Evolutionary conservation across 2,888 invertebrate species (phyloP), one percentile per base, ranked within the genome.

Genomic region (Synanthedon tipuliformis): DNA sequence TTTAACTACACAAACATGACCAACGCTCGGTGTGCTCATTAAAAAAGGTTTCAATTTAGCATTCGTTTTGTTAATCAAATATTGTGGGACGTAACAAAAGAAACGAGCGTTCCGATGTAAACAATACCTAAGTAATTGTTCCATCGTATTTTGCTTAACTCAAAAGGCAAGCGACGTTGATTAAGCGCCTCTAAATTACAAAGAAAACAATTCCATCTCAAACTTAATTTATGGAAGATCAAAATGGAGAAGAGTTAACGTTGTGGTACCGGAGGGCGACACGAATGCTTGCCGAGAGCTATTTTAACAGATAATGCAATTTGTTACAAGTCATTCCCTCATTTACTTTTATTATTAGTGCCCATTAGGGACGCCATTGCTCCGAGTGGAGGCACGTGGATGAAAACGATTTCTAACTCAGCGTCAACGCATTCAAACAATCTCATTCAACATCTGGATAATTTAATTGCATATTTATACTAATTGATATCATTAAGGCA

Each of bases 341-440:
- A 77, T 78, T 81, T 77, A 68, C 68, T 75, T 77, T 77, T 78
- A 78, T 75, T 75, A 75, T 78, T 74, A 74, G 76, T 75, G 66
- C 69, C 75, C 71, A 75, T 79, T 77, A 77, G 65, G 67, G 62
- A 54, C 64, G 61, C 61, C 59, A 63, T 64, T 66, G 67, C 62
- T 70, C 63, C 66, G 27, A 16, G 49, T 59, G 59, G 59, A 59
- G 56, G 69, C 71, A 69, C 69, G 72, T 70, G 71, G 66, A 65
- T 61, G 55, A 57, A 56, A 63, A 60, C 62, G 66, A 61, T 65
- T 62, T 67, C 62, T 59, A 61, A 64, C 61, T 59, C 59, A 56
- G 53, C 60, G 62, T 55, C 62, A 56, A 60, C 62, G 60, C 59
- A 60, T 64, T 61, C 59, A 61, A 54, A 53, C 65, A 62, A 58